These are phyloP conservation scores for Tetrax tetrax DNA, from an alignment of 2,113 vertebrate genomes.

Conservation along the genomic window DNA sequence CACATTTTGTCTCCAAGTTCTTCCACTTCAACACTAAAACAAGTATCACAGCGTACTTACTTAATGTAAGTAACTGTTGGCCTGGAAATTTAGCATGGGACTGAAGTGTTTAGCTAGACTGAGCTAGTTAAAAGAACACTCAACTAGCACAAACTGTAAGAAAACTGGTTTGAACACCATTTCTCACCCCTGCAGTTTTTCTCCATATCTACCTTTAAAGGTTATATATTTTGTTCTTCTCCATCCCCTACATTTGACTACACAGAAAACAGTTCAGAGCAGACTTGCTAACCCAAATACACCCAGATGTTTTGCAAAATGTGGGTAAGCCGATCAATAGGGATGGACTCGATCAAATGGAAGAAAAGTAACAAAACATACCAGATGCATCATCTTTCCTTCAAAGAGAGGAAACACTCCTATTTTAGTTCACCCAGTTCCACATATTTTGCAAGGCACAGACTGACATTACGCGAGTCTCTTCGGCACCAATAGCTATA, in stretches of 20 bases:
- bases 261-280: background rate
- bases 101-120: background rate
- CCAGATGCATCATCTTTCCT: background rate
- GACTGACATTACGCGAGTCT: background rate
- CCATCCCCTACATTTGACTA: background rate
- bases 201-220: background rate
- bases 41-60: background rate
- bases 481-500: background rate
- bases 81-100: background rate
- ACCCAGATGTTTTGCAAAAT: background rate
- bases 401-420: background rate
- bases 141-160: background rate
- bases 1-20: background rate
- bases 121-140: background rate
- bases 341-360: background rate
- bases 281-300: background rate
- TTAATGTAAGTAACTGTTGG: background rate
- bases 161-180: background rate
- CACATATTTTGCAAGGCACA: background rate
- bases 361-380: background rate
- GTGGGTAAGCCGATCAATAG: background rate
- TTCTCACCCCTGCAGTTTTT: background rate
- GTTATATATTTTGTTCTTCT: background rate
- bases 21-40: background rate
- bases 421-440: slow-evolving; percentile 6